Evolutionary conservation across 2,797 vertebrate genomes (phyloP).

Genomic region (Sciurus vulgaris): DNA sequence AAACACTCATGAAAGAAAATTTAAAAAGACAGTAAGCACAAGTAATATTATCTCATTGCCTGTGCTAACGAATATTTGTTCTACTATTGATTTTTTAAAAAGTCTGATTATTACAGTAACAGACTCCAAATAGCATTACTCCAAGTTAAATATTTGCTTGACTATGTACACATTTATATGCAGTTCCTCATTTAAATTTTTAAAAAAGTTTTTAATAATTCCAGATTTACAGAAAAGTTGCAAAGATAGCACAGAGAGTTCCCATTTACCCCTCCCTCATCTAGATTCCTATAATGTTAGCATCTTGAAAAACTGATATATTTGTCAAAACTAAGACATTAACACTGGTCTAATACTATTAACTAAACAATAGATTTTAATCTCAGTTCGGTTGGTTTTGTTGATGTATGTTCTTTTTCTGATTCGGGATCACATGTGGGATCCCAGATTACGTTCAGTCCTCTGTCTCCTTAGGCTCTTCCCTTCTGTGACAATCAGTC

Average conservation of each 20-base stretch:
- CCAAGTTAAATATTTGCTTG: neutral
- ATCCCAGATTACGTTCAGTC: neutral
- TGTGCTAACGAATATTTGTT: neutral
- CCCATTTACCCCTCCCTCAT: neutral
- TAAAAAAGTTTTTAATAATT: neutral
- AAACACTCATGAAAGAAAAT: neutral
- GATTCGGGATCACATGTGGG: no score
- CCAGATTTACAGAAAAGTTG: conserved; percentile 3
- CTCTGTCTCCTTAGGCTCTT: neutral
- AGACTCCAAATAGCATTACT: neutral
- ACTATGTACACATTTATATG: neutral
- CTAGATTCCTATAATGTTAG: neutral
- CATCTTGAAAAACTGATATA: neutral
- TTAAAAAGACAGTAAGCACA: neutral
- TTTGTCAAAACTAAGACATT: neutral
- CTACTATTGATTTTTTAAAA: neutral
- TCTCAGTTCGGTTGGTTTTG: neutral
- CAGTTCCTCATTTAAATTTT: neutral
- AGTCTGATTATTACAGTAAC: neutral
- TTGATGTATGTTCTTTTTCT: neutral
- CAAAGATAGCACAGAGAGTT: neutral
- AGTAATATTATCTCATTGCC: neutral
- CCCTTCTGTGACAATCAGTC: neutral
- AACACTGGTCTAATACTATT: neutral
- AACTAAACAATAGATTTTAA: neutral